Evolutionary conservation across 2,888 invertebrate genomes (phyloP).

Genomic region (Ornithoptera priamus): DNA sequence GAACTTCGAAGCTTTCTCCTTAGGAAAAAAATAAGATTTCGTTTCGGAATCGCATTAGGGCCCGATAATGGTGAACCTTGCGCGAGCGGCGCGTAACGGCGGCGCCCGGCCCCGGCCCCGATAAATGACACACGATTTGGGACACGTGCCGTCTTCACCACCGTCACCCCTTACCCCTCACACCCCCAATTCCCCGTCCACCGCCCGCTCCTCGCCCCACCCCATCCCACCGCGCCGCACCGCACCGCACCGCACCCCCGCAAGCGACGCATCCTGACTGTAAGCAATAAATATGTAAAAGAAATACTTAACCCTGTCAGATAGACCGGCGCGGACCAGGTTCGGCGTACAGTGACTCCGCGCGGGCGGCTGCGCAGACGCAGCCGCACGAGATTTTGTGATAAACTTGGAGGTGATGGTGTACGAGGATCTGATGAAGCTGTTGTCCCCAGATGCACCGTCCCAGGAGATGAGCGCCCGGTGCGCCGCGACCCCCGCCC

Average conservation of each 20-base stretch:
- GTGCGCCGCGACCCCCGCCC: constrained; percentile 18
- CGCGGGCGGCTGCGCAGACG: neutral
- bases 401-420: neutral
- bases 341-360: neutral
- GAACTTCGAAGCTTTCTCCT: no score
- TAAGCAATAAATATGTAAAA: no score
- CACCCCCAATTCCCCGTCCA: neutral
- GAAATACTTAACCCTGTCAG: no score
- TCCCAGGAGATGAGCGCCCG: constrained; percentile 26
- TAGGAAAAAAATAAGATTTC: no score
- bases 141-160: no score
- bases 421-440: neutral
- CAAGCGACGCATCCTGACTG: no score
- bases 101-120: no score
- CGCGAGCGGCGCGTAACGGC: no score
- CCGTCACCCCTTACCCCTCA: no score
- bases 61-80: no score
- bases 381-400: neutral
- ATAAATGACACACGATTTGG: no score
- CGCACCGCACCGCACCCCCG: neutral
- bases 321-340: neutral
- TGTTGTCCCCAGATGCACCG: constrained; percentile 21
- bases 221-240: neutral
- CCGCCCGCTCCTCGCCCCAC: constrained; percentile 18
- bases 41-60: no score